Conservation (phyloP, 1,140 invertebrate species). For the Rhyzopertha dominica region DNA sequence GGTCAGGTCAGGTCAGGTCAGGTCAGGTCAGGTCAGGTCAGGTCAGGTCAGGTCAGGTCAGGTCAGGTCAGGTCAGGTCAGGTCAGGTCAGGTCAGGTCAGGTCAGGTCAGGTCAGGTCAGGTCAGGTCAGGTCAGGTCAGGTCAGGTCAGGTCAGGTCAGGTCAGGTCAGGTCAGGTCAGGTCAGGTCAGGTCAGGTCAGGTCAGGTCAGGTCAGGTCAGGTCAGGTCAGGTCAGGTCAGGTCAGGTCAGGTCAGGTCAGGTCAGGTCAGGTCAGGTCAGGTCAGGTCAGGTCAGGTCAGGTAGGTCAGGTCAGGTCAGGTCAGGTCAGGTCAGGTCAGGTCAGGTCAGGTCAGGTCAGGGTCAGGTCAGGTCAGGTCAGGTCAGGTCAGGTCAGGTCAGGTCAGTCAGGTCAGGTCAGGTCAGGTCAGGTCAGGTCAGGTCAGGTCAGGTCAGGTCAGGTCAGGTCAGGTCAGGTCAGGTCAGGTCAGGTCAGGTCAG, state of each 20-base stretch:
- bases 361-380: conserved; percentile 22
- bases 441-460: conserved; percentile 16
- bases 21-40: conserved; percentile 20
- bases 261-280: conserved; percentile 16
- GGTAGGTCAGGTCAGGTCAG: conserved; percentile 17
- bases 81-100: conserved; percentile 21
- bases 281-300: conserved; percentile 10
- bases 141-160: conserved; percentile 15
- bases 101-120: conserved; percentile 15
- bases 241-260: conserved; percentile 15
- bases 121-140: conserved; percentile 15
- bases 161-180: conserved; percentile 14
- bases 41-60: conserved; percentile 20
- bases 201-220: conserved; percentile 16
- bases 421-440: conserved; percentile 21
- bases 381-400: conserved; percentile 23
- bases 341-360: conserved; percentile 20
- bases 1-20: conserved; percentile 19
- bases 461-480: conserved; percentile 24
- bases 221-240: conserved; percentile 15
- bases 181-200: conserved; percentile 15
- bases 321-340: conserved; percentile 22
- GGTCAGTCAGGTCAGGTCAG: conserved; percentile 23
- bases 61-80: conserved; percentile 19
- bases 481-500: conserved; percentile 19